A percentile compares a stretch with the other conserved stretches of the same genome.
Conservation (phyloP, 2,113 vertebrate species). For the Chaenogobius annularis region DNA sequence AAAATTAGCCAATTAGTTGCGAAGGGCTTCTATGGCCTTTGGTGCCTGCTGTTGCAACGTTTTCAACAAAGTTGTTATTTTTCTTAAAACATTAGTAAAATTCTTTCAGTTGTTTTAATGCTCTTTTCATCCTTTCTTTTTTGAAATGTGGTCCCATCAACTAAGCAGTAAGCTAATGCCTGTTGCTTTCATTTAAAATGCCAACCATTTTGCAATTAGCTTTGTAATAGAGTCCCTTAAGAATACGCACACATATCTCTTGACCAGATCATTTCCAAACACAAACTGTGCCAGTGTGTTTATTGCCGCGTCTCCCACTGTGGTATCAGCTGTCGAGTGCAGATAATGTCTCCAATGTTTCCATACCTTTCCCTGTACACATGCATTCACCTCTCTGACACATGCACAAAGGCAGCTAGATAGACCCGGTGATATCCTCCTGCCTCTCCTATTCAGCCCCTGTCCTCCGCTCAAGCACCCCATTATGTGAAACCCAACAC, state of each 20-base stretch:
- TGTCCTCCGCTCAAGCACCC: slow-evolving; percentile 51
- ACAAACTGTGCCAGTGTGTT: slow-evolving; percentile 42
- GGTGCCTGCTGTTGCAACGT: background rate
- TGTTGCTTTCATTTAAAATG: background rate
- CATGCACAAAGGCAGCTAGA: slow-evolving; percentile 54
- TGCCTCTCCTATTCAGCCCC: slow-evolving; percentile 53
- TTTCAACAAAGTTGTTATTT: background rate
- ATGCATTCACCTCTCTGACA: slow-evolving; percentile 45
- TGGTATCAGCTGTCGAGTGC: slow-evolving; percentile 61
- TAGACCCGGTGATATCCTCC: slow-evolving; percentile 53
- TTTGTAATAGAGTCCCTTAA: background rate
- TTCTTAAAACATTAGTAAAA: background rate
- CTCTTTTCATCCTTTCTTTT: background rate
- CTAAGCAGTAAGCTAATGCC: background rate
- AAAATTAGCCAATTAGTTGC: background rate
- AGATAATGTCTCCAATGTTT: slow-evolving; percentile 67
- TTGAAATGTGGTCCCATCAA: background rate
- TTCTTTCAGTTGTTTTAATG: background rate
- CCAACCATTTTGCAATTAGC: background rate
- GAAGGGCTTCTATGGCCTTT: background rate
- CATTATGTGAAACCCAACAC: slow-evolving; percentile 65
- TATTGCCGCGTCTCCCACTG: slow-evolving; percentile 42
- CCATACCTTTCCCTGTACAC: slow-evolving; percentile 47
- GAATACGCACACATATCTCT: background rate
- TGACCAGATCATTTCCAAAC: slow-evolving; percentile 24